phyloP scores from a whole-genome alignment of 2,888 invertebrate species.

The Cryptus viduatorius region DNA sequence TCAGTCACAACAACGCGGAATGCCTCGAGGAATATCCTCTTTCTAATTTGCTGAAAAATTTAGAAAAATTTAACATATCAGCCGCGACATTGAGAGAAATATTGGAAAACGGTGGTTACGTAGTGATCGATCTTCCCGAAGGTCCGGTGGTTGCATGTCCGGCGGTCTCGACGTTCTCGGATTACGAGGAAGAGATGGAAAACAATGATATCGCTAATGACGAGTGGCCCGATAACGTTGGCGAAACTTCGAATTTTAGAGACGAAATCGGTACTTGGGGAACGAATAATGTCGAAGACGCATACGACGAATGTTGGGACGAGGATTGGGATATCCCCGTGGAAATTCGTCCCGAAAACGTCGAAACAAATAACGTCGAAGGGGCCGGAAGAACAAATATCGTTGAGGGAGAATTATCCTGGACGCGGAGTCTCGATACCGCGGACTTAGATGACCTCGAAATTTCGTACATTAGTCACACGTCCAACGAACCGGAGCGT shows the following conservation, averaged over 20 bases:
- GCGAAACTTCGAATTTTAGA: conserved; percentile 22
- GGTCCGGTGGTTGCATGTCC: conserved; percentile 75
- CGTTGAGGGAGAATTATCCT: conserved; percentile 24
- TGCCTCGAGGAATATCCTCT: conserved; percentile 81
- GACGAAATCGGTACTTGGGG: conserved; percentile 24
- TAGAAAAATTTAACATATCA: conserved; percentile 72
- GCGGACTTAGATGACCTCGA: conserved; percentile 35
- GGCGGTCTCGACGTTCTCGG: conserved; percentile 67
- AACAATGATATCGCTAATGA: conserved; percentile 32
- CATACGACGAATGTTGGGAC: conserved; percentile 61
- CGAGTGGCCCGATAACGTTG: neutral
- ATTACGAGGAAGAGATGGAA: conserved; percentile 44
- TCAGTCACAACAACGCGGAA: conserved; percentile 68
- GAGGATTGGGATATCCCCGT: conserved; percentile 52
- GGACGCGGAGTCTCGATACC: conserved; percentile 36
- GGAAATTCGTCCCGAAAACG: neutral
- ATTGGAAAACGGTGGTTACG: conserved; percentile 75
- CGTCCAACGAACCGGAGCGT: neutral
- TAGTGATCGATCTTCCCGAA: conserved; percentile 71
- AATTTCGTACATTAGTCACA: conserved; percentile 13
- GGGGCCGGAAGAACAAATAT: neutral
- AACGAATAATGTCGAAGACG: conserved; percentile 17
- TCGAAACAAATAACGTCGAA: neutral
- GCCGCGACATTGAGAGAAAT: conserved; percentile 72
- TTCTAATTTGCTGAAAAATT: conserved; percentile 74